Percentiles rank a stretch among this genome's conserved stretches.
phyloP scores from a whole-genome alignment of 2,797 vertebrate genomes.

The Melanotaenia trifasciata region DNA sequence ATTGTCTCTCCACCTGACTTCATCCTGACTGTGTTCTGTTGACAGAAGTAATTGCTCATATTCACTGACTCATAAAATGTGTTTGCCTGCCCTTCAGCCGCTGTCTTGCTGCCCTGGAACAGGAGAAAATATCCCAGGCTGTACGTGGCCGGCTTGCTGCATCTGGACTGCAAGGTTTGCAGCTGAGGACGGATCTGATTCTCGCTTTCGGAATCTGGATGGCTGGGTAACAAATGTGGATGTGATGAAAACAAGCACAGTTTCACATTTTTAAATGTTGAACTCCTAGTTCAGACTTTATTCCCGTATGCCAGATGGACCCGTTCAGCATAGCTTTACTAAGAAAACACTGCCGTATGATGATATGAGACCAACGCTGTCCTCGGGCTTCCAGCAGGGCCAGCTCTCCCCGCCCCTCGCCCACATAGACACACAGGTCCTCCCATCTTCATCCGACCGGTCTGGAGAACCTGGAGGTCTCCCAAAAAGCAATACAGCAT shows the following conservation, averaged over 20 bases:
- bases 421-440: no score
- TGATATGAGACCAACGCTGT: no score
- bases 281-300: no score
- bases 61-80: constrained; percentile 74
- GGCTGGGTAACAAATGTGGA: constrained; percentile 80
- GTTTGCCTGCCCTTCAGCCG: constrained; percentile 62
- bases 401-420: no score
- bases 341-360: no score
- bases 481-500: no score
- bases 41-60: constrained; percentile 61
- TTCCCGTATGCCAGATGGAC: no score
- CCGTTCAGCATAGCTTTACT: no score
- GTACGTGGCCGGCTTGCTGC: constrained; percentile 37
- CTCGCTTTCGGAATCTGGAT: constrained; percentile 66
- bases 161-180: constrained; percentile 57
- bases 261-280: no score
- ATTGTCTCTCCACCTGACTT: constrained; percentile 43
- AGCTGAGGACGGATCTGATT: constrained; percentile 64
- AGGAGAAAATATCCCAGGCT: constrained; percentile 68
- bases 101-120: constrained; percentile 59
- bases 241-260: not conserved
- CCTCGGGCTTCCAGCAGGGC: no score
- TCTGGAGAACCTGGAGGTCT: no score
- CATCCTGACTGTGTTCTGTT: constrained; percentile 57
- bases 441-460: no score